Base-by-base conservation (phyloP, 2,113 vertebrate genomes). In the Gallinago media region DNA sequence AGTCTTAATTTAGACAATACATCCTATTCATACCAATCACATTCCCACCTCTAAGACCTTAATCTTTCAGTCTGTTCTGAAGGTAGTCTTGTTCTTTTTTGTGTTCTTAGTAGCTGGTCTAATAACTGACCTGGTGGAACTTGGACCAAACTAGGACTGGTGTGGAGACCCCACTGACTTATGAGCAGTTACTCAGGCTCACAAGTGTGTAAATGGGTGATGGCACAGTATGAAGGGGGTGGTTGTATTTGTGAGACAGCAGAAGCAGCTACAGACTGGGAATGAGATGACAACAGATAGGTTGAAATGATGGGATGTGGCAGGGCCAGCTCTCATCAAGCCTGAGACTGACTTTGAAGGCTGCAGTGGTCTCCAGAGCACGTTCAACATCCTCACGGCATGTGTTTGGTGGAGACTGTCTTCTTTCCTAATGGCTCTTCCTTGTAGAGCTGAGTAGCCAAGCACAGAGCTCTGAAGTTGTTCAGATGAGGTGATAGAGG, bases 131-230 rank as follows among this genome's bases (percentile, higher is more conserved):
- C 17, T 79, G 78, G 20, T 90, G 47, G 20, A 73, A 46, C 32
- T 50, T 61, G 38, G 23, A 9, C 50, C 11, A 4, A 29, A 1
- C 8, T 22, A 3, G 68, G 29, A 25, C 77, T 22, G 11, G 6
- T 34, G 14, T 71, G 49, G 49, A 36, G 63, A 27, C 16, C 6
- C 11, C 26, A 2, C 5, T 59, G 67, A 32, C 42, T 16, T 19
- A n/a, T 44, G 52, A 59, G 13, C 34, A 55, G 32, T 38, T 40
- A 2, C 20, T 42, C 6, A 26, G 38, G 12, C n/a, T 77, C 3
- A 0, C 0, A 0, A 3, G 0, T 16, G 2, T 42, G 36, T 34
- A 42, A 62, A 50, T 22, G 66, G 55, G 6, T 56, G 23, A 2
- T 22, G 44, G 52, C 52, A 50, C 22, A 36, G 65, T 36, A 6